These are phyloP conservation scores for Calonectris borealis DNA, from an alignment of 2,113 vertebrate species.

Conservation along the genomic window DNA sequence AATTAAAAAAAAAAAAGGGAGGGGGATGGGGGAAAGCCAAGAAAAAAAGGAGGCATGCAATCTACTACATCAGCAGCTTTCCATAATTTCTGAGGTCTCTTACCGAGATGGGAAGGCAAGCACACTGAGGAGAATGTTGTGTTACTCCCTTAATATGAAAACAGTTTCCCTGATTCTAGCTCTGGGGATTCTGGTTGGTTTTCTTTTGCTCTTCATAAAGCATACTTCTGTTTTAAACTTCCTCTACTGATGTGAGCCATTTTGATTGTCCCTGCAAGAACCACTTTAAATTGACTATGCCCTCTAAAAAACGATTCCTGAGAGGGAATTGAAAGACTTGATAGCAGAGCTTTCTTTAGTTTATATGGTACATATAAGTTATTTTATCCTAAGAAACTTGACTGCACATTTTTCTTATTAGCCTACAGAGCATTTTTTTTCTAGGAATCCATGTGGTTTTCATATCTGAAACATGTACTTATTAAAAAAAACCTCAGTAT, in stretches of 20 bases:
- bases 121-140: not conserved
- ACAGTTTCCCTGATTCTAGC: not conserved
- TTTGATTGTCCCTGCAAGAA: not conserved
- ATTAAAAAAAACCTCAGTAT: too few species aligned
- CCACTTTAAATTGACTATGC: not conserved
- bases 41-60: not conserved
- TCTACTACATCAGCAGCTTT: not conserved
- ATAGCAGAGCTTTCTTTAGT: not conserved
- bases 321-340: not conserved
- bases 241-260: not conserved
- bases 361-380: not conserved
- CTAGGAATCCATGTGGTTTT: not conserved
- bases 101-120: not conserved
- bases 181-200: not conserved
- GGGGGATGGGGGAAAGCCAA: fast-evolving
- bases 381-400: not conserved
- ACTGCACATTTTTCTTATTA: not conserved
- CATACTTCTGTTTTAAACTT: not conserved
- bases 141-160: not conserved
- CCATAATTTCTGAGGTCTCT: not conserved
- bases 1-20: too few species aligned
- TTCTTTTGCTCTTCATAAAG: not conserved
- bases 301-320: not conserved
- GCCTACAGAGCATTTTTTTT: fast-evolving
- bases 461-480: not conserved